These are phyloP conservation scores for Zoanthus solanderi DNA, from an alignment of 92 coral and sea anemone genomes.

Conservation along the genomic window DNA sequence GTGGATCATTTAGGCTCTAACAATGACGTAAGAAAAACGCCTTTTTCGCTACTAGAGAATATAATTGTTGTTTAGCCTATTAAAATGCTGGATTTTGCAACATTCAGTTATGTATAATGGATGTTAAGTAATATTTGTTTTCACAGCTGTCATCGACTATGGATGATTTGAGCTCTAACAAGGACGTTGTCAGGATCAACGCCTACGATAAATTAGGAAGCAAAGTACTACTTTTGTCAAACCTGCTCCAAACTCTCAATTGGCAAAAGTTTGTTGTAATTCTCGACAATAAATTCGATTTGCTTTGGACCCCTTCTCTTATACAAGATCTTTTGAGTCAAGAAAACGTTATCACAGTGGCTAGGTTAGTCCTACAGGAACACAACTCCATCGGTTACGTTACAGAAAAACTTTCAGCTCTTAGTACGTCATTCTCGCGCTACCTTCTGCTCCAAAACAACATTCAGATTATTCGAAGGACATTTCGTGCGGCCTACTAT, in stretches of 20 bases:
- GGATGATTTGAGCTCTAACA: neutral
- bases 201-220: neutral
- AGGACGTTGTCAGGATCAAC: constrained; percentile 9
- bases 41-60: no score
- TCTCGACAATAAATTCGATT: constrained; percentile 15
- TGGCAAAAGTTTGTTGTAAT: constrained; percentile 37
- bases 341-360: neutral
- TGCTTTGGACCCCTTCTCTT: neutral
- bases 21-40: no score
- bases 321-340: constrained; percentile 2
- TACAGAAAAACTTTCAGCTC: neutral
- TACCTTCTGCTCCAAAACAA: constrained; percentile 36
- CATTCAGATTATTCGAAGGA: constrained; percentile 13
- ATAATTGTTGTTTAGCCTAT: no score
- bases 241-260: constrained; percentile 1
- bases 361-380: constrained; percentile 19
- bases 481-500: constrained; percentile 12
- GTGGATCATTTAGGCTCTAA: no score
- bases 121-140: no score
- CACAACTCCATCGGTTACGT: neutral
- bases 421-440: constrained; percentile 32
- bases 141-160: neutral
- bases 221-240: neutral
- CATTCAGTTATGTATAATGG: no score
- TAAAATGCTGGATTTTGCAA: no score